Conservation (phyloP, 2,113 vertebrate genomes). For the Alexandromys fortis region DNA sequence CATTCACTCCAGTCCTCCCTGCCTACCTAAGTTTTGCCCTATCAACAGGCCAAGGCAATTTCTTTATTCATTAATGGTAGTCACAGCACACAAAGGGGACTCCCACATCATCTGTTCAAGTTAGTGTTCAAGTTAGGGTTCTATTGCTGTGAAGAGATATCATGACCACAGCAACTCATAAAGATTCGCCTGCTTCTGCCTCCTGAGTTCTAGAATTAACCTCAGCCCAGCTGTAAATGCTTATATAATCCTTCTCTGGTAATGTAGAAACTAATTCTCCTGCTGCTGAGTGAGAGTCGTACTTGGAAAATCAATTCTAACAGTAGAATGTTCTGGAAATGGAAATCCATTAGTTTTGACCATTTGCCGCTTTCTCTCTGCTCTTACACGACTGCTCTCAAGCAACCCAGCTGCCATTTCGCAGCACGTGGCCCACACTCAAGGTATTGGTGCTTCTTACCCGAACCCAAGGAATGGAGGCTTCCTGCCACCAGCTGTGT, state of each 20-base stretch:
- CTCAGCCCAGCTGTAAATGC: background rate
- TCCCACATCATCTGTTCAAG: too few relatives aligned
- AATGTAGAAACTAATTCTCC: background rate
- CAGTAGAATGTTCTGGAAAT: background rate
- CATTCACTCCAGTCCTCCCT: too few relatives aligned
- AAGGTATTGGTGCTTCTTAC: background rate
- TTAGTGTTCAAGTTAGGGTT: background rate
- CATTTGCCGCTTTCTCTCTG: background rate
- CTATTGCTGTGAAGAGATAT: background rate
- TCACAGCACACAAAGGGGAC: too few relatives aligned
- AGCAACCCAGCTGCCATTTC: background rate
- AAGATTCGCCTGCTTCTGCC: background rate
- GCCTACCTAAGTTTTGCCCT: too few relatives aligned
- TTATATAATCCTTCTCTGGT: slow-evolving; percentile 2
- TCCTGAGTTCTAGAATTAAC: background rate
- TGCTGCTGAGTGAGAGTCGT: background rate
- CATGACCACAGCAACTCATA: background rate
- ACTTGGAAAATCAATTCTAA: background rate
- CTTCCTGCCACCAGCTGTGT: background rate
- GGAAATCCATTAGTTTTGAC: background rate
- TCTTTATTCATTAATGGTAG: too few relatives aligned
- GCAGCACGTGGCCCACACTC: background rate
- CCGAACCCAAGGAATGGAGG: background rate
- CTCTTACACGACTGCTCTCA: background rate
- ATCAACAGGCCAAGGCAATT: too few relatives aligned